These are phyloP conservation scores for Clarias fuscus DNA, from an alignment of 2,797 vertebrate species.

Conservation along the genomic window DNA sequence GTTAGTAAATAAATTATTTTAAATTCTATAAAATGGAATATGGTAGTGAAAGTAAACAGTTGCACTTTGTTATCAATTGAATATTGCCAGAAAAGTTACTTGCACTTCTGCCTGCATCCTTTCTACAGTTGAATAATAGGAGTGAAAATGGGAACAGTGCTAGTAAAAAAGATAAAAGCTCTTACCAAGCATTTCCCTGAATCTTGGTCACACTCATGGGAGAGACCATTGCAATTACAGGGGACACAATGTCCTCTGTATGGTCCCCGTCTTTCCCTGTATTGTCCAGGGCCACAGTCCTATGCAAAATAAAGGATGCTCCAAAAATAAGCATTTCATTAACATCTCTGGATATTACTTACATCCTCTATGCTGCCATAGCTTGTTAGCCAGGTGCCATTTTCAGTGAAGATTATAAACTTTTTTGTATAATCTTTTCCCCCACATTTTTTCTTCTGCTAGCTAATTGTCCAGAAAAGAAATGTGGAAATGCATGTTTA, in stretches of 20 bases:
- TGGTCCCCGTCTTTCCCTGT: slow-evolving; percentile 67
- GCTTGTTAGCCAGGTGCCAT: background rate
- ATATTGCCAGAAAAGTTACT: background rate
- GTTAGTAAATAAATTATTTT: background rate
- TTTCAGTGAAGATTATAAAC: background rate
- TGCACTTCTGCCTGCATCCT: background rate
- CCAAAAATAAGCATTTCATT: background rate
- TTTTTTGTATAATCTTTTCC: background rate
- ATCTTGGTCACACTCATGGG: slow-evolving; percentile 75
- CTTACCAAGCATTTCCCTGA: slow-evolving; percentile 84
- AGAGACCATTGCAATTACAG: slow-evolving; percentile 84
- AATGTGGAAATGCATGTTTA: background rate
- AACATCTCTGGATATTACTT: too few species aligned
- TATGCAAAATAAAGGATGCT: slow-evolving; percentile 51
- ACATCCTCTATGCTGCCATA: background rate
- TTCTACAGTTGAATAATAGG: background rate
- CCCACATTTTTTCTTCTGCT: background rate
- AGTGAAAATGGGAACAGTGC: background rate
- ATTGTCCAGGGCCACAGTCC: slow-evolving; percentile 81
- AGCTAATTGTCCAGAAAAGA: background rate
- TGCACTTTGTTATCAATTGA: background rate
- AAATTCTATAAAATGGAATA: background rate
- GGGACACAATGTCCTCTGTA: slow-evolving; percentile 75
- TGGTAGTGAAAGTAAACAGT: background rate
- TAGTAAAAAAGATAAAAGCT: slow-evolving; percentile 38